These are phyloP conservation scores for Leptinotarsa lineolata DNA, from an alignment of 1,140 invertebrate species.

Conservation along the genomic window DNA sequence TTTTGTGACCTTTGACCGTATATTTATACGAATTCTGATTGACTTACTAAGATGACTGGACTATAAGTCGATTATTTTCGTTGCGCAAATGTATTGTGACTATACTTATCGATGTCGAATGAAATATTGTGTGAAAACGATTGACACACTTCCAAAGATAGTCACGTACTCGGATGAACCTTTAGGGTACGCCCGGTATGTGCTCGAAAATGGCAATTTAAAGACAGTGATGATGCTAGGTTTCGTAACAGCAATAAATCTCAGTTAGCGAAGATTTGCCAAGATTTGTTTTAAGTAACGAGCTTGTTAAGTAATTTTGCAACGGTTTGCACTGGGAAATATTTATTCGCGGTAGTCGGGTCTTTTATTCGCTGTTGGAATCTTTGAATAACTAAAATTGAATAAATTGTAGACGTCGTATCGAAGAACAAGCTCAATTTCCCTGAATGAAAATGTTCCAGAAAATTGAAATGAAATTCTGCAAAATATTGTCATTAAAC, in stretches of 20 bases:
- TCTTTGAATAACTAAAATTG: too few relatives aligned
- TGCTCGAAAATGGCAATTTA: slow-evolving; percentile 18
- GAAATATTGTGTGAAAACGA: slow-evolving; percentile 8
- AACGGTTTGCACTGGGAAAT: neutral
- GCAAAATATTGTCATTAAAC: too few relatives aligned
- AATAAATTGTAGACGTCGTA: too few relatives aligned
- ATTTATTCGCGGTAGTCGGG: too few relatives aligned
- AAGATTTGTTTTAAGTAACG: slow-evolving; percentile 1
- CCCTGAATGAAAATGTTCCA: too few relatives aligned
- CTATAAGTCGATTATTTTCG: neutral
- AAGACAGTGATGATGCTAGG: neutral
- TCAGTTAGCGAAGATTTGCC: neutral
- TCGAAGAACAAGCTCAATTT: too few relatives aligned
- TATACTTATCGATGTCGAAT: neutral
- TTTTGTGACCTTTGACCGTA: too few relatives aligned
- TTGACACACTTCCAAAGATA: slow-evolving; percentile 15
- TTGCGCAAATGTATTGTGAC: neutral
- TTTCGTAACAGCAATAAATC: slow-evolving; percentile 8
- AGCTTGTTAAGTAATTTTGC: neutral
- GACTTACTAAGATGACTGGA: too few relatives aligned
- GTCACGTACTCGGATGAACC: neutral
- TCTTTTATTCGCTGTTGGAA: too few relatives aligned
- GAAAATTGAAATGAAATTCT: too few relatives aligned
- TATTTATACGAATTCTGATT: too few relatives aligned
- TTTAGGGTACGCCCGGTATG: slow-evolving; percentile 13